phyloP scores from a whole-genome alignment of 2,113 vertebrate species.

The Oreocharis arfaki region DNA sequence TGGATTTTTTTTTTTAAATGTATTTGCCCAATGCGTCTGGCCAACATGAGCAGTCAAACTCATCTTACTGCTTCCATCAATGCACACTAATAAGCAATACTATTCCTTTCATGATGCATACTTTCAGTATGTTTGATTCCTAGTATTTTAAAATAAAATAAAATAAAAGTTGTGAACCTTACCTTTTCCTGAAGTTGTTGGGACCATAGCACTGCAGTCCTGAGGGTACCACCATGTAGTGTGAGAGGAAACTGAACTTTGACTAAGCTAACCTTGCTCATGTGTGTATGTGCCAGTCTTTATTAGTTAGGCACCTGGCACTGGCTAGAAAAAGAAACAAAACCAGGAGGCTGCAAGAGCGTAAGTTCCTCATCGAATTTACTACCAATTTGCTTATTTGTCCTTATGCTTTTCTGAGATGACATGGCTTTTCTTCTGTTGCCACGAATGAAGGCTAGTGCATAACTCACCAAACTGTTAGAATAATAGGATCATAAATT shows the following conservation, averaged over 20 bases:
- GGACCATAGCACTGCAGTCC: not conserved
- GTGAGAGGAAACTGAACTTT: not conserved
- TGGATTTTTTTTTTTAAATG: not conserved
- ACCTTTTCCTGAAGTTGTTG: no score
- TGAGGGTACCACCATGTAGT: not conserved
- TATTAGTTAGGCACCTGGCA: not conserved
- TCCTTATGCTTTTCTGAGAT: not conserved
- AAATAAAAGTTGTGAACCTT: no score
- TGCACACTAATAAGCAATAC: not conserved
- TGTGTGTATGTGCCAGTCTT: not conserved
- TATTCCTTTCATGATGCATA: not conserved
- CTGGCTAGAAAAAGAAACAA: not conserved
- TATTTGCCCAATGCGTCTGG: not conserved
- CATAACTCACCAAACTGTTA: not conserved
- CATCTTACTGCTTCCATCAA: not conserved
- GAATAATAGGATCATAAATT: not conserved
- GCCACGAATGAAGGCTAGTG: not conserved
- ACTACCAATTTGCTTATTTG: not conserved
- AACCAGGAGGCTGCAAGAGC: not conserved
- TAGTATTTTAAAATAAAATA: not conserved
- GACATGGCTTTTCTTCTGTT: not conserved
- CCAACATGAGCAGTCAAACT: not conserved
- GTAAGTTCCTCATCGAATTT: not conserved
- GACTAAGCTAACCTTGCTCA: not conserved
- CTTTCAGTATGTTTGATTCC: not conserved